phyloP scores from a whole-genome alignment of 2,888 invertebrate species.

The Dryocosmus kuriphilus region DNA sequence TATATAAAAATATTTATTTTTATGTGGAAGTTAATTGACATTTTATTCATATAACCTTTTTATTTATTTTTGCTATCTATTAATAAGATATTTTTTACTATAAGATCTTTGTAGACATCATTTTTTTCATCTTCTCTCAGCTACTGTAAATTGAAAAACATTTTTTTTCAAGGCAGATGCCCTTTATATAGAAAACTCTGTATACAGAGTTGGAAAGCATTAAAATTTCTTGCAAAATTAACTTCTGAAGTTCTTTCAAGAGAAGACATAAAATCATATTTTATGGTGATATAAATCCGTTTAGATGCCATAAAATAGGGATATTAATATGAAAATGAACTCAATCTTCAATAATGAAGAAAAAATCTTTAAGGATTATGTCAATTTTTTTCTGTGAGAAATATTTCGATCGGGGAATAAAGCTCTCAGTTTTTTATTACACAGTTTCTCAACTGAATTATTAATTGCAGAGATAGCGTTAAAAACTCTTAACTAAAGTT shows the following conservation, averaged over 20 bases:
- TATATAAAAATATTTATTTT: too few relatives aligned
- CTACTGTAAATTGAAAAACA: too few relatives aligned
- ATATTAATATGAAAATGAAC: not conserved
- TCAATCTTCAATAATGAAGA: not conserved
- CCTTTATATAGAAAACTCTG: too few relatives aligned
- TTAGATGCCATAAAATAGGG: not conserved
- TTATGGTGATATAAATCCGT: not conserved
- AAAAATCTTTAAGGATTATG: not conserved
- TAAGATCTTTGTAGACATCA: too few relatives aligned
- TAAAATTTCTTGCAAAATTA: not conserved
- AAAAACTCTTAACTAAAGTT: not conserved
- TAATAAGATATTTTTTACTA: too few relatives aligned
- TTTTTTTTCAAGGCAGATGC: too few relatives aligned
- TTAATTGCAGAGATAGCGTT: not conserved
- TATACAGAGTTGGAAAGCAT: too few relatives aligned
- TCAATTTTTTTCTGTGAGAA: not conserved
- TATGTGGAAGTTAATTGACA: too few relatives aligned
- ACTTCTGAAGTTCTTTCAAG: not conserved
- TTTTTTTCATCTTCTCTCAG: too few relatives aligned
- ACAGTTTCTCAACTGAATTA: not conserved
- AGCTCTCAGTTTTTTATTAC: not conserved
- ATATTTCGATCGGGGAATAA: not conserved
- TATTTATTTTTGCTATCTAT: too few relatives aligned
- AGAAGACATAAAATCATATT: slow-evolving; percentile 11
- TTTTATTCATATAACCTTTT: too few relatives aligned